A percentile compares a stretch with the other conserved stretches of the same genome.
Conservation (phyloP, 64 coral and sea anemone species). For the Pachyseris speciosa region DNA sequence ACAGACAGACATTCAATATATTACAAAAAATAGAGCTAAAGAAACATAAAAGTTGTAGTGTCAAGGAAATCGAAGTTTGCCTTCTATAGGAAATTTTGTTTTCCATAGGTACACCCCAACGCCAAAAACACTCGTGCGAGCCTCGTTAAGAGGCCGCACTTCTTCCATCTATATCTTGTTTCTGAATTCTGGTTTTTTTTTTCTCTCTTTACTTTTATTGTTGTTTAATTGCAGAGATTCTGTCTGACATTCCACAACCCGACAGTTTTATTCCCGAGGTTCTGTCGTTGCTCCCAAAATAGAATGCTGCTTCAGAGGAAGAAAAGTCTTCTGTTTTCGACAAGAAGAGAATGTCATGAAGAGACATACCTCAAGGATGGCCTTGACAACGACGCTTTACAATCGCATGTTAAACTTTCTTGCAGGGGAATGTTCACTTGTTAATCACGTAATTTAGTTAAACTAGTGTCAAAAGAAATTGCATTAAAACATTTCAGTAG, state of each 20-base stretch:
- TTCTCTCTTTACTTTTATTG: not conserved
- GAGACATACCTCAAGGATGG: not conserved
- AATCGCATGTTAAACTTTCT: too few species aligned
- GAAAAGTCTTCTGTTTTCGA: not conserved
- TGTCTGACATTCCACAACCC: conserved; percentile 14
- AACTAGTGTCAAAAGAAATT: not conserved
- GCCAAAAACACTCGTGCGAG: too few species aligned
- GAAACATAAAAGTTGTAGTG: too few species aligned
- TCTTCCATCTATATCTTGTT: too few species aligned
- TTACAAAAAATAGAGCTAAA: too few species aligned
- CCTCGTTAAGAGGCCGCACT: too few species aligned
- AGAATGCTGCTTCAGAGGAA: not conserved
- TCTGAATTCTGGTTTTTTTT: not conserved
- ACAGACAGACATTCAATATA: too few species aligned
- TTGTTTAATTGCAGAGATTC: conserved; percentile 1
- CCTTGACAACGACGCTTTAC: not conserved
- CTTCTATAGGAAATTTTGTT: too few species aligned
- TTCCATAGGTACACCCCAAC: too few species aligned
- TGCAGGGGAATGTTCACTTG: too few species aligned
- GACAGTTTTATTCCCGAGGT: conserved; percentile 30
- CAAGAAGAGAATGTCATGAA: not conserved
- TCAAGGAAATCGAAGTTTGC: too few species aligned
- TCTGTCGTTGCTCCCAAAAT: conserved; percentile 23
- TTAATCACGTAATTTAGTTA: not conserved
- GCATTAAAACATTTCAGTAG: not conserved